Evolutionary conservation across 2,888 invertebrate genomes (phyloP), one percentile per base, ranked within the genome.

Genomic region (Ethmia dodecea): DNA sequence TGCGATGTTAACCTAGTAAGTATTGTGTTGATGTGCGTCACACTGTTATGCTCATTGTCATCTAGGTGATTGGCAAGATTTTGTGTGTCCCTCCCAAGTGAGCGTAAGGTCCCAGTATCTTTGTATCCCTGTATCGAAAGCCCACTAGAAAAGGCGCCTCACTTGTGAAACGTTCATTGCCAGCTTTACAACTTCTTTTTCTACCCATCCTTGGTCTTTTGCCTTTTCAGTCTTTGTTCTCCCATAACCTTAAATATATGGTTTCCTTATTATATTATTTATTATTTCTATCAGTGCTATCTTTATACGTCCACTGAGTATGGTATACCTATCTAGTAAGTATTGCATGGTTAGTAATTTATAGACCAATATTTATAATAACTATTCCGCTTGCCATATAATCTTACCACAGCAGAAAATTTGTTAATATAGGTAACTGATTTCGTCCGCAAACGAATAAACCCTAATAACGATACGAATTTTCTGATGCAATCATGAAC

Each of bases 21-120:
- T 77, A 78, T 80, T 78, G 81, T 84, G 75, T 83, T 75, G 75
- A 74, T 84, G 83, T 83, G 84, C 84, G 84, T 81, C 81, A 80
- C 83, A 80, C 80, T 79, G 71, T 78, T 75, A 77, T 79, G 80
- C 79, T 81, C 78, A 73, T 66, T 45, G 49, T 60, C 56, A 64
- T 56, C 47, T 75, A 77, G 74, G 64, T 58, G 56, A 71, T 72
- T 76, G 74, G 73, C 73, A 68, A 76, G 60, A 69, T 55, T 76
- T 65, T 60, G 67, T 72, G 69, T 75, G 62, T 65, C 63, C 69
- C 66, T 70, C 74, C 70, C 75, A 75, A 79, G 77, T 76, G 74
- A 78, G 79, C 74, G 69, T 72, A 60, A 62, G 52, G 65, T 62
- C 64, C 60, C 61, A 57, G 54, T 62, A 46, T 66, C 49, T 69